Evolutionary conservation across 2,888 invertebrate genomes (phyloP), one percentile per base, ranked within the genome.

Genomic region (Crematogaster levior): DNA sequence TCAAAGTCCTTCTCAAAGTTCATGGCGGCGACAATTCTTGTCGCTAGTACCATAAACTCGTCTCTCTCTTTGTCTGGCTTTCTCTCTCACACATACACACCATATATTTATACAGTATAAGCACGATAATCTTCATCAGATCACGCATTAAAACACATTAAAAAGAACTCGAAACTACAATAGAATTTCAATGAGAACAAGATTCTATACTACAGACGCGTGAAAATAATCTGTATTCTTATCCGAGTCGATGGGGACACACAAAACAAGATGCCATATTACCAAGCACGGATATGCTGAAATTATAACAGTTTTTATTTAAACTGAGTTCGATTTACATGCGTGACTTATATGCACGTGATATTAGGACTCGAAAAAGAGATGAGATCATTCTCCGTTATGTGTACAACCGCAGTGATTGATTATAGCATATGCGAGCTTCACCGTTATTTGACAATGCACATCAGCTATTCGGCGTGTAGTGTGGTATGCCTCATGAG

Each of bases 1-100:
- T 75, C 68, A 53, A 84, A 87, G 66, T 87, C 83, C 61, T 61
- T 9, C 80, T 56, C 51, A 77, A 84, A 85, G 82, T 81, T 82
- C 77, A 73, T 82, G 77, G 77, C 30, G 77, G 24, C 34, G n/a
- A 27, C 70, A 68, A 79, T 79, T 79, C 77, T 79, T 79, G 68
- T 79, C 77, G 34, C 68, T 27, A 43, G 40, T 53, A 24, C 18
- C 56, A 18, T 79, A 79, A 68, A 56, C 43, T 37, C 66, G 40
- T 34, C 70, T n/a, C 10, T n/a, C 46, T 9, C 10, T 30, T 27
- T 58, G 9, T 43, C 72, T 21, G 3, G 1, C 51, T 53, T 21
- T n/a, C 12, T 46, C 56, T 21, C 30, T 21, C 15, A 5, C 6
- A 5, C 6, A 34, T 34, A n/a, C n/a, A n/a, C n/a, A 21, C 7